These are phyloP conservation scores for Prunella himalayana DNA, from an alignment of 2,113 vertebrate species.

Conservation along the genomic window DNA sequence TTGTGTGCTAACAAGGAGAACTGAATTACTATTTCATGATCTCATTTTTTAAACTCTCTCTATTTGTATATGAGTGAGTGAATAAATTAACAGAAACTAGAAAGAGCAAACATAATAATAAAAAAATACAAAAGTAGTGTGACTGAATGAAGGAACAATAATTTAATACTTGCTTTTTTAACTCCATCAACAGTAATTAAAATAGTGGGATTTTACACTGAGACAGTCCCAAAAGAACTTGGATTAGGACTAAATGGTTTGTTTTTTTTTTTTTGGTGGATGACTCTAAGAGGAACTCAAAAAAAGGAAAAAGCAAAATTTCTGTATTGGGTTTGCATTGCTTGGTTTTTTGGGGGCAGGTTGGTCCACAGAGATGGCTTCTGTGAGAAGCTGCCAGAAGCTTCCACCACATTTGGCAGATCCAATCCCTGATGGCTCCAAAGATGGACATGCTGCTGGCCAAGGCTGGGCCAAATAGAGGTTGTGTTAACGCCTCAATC, in stretches of 20 bases:
- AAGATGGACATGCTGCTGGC: background rate
- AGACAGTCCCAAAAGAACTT: background rate
- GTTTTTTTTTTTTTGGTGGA: rapidly evolving
- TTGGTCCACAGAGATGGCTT: background rate
- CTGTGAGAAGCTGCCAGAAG: background rate
- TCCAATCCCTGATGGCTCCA: too few species aligned
- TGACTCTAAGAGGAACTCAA: background rate
- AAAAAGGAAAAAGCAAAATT: background rate
- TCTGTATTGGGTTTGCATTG: background rate
- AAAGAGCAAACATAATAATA: background rate
- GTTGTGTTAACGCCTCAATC: background rate
- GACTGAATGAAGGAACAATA: background rate
- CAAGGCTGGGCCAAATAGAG: too few species aligned
- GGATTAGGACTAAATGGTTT: background rate
- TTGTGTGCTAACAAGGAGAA: background rate
- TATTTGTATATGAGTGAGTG: background rate
- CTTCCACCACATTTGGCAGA: background rate
- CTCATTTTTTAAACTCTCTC: background rate
- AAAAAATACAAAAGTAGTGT: background rate
- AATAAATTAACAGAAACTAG: background rate
- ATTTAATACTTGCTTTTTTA: background rate
- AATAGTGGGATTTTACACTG: background rate
- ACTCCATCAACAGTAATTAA: background rate
- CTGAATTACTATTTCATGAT: background rate
- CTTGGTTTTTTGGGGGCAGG: background rate